Evolutionary conservation across 92 coral and sea anemone species (phyloP), one percentile per base, ranked within the genome.

Genomic region (Bergia puertoricense): DNA sequence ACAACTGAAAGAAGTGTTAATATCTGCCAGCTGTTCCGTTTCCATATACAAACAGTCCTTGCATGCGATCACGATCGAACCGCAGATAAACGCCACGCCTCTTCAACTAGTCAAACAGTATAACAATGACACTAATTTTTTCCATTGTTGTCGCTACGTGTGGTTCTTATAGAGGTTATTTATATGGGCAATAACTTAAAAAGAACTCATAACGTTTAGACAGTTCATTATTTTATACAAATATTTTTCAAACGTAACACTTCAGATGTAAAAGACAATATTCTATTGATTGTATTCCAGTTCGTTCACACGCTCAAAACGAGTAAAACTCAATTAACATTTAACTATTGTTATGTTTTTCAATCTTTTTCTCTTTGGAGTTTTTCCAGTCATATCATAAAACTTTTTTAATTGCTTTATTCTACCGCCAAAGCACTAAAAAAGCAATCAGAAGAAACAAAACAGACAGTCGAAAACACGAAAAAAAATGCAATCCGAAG

Each of bases 21-120:
- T 56, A 80, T 54, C 36, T 56, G 48, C 48, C 85, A 80, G 69
- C 85, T 80, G 85, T 11, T 8, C 7, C 30, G 23, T 80, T 80
- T 80, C 71, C 69, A 30, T 57, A 6, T 9, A 46, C 50, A 54
- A 80, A 80, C 22, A 80, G 44, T 11, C 77, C 72, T 14, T 66
- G 30, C 30, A 30, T 30, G 30, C 30, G 30, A 30, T 30, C 4
- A 36, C 23, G 71, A 56, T 80, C 67, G n/a, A 80, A 56, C 46
- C 1, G 15, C 56, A 20, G 46, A 74, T 50, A 48, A 30, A 50
- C 43, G 45, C 41, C 44, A 80, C 59, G 14, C 68, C 85, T 22
- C 73, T 38, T 54, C 73, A 38, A 56, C 22, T 38, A 80, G 30
- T 57, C 85, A 80, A 80, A 57, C 71, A 80, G 6, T 11, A 36